These are phyloP conservation scores for Leucoma salicis DNA, from an alignment of 2,888 invertebrate species.

Conservation along the genomic window DNA sequence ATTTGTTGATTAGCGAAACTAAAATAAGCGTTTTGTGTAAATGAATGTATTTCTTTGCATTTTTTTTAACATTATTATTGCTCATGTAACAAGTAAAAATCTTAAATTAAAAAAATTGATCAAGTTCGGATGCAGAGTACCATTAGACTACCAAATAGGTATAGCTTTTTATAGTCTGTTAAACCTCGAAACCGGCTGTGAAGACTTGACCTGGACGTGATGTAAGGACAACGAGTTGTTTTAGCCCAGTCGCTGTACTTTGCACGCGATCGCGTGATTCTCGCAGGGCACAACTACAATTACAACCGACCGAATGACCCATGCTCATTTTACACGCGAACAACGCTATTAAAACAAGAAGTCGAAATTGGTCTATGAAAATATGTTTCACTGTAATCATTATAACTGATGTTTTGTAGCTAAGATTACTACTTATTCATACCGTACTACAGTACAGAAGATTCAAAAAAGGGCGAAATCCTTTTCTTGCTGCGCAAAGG, in stretches of 20 bases:
- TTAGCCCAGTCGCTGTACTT: slow-evolving; percentile 8
- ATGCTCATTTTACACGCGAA: slow-evolving; percentile 64
- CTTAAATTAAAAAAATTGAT: too few species aligned
- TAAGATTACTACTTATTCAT: slow-evolving; percentile 40
- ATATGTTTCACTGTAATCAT: slow-evolving; percentile 38
- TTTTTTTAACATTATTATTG: too few species aligned
- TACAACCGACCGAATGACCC: slow-evolving; percentile 62
- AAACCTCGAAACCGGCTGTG: slow-evolving; percentile 19
- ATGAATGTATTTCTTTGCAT: too few species aligned
- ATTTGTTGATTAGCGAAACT: too few species aligned
- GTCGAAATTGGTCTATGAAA: slow-evolving; percentile 43
- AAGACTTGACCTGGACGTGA: slow-evolving; percentile 30
- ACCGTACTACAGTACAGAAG: too few species aligned
- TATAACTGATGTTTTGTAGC: slow-evolving; percentile 29
- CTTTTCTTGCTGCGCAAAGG: too few species aligned
- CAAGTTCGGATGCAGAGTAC: too few species aligned
- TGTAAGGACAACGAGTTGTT: slow-evolving; percentile 18
- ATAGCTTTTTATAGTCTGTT: slow-evolving; percentile 26
- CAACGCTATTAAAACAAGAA: slow-evolving; percentile 54
- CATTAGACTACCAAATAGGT: too few species aligned
- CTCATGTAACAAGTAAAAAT: too few species aligned
- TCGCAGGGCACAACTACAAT: slow-evolving; percentile 62
- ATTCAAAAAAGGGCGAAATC: too few species aligned
- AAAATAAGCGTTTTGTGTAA: too few species aligned
- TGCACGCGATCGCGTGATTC: slow-evolving; percentile 71